Evolutionary conservation across 2,797 vertebrate species (phyloP).

Genomic region (Crenuchus spilurus): DNA sequence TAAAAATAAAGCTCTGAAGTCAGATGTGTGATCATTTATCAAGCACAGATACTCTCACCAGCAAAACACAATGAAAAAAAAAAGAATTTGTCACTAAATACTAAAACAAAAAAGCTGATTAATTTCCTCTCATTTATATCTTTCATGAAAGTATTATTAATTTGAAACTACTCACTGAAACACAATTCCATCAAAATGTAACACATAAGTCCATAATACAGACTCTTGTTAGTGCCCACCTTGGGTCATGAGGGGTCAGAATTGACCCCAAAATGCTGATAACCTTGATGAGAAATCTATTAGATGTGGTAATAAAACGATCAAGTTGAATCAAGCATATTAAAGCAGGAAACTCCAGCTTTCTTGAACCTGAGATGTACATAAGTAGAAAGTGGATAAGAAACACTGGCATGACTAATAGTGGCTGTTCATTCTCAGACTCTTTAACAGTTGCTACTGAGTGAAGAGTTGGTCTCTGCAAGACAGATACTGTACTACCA

Average conservation of each 20-base stretch:
- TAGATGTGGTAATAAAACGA: background rate
- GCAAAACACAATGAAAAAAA: background rate
- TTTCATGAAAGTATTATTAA: too few relatives aligned
- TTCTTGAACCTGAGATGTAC: background rate
- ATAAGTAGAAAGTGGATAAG: background rate
- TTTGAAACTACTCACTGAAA: too few relatives aligned
- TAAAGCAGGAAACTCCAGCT: background rate
- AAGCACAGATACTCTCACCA: background rate
- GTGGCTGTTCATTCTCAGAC: background rate
- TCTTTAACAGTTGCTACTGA: background rate
- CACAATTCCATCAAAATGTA: too few relatives aligned
- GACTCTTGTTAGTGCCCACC: background rate
- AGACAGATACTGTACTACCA: conserved; percentile 15
- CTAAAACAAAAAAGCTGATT: too few relatives aligned
- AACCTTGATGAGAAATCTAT: background rate
- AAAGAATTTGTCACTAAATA: background rate
- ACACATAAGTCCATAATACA: background rate
- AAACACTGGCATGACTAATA: background rate
- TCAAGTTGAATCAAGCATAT: background rate
- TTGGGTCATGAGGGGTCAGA: background rate
- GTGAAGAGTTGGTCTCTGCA: background rate
- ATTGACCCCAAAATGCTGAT: background rate
- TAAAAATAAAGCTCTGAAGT: background rate
- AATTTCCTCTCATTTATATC: too few relatives aligned
- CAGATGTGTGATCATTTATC: background rate